Percentiles rank a stretch among this genome's conserved stretches.
These are phyloP conservation scores for Pseudocheirus occidentalis DNA, from an alignment of 2,797 vertebrate genomes.

Conservation along the genomic window DNA sequence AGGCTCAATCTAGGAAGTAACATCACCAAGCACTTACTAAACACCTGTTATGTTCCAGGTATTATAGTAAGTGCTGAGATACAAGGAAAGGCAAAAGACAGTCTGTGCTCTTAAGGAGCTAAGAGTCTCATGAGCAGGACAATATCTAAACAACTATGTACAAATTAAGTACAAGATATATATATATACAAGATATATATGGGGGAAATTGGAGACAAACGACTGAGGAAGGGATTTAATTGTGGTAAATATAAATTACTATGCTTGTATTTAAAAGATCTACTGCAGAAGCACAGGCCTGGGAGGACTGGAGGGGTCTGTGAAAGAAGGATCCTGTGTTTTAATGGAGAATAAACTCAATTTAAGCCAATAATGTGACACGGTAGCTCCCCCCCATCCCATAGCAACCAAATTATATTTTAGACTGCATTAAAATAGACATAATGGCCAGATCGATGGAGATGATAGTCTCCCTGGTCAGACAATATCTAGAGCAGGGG, in stretches of 20 bases:
- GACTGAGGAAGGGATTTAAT: background rate
- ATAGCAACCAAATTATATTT: background rate
- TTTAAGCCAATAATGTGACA: background rate
- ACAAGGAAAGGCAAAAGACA: background rate
- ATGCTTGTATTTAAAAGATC: background rate
- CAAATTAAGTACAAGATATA: background rate
- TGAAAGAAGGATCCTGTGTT: background rate
- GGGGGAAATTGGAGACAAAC: background rate
- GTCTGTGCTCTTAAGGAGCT: background rate
- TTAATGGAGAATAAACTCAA: background rate
- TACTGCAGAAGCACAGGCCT: background rate
- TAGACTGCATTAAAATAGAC: background rate
- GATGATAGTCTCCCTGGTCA: background rate
- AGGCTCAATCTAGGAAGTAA: background rate
- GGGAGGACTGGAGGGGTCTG: background rate
- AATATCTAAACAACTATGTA: background rate
- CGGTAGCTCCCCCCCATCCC: background rate
- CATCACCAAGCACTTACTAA: background rate
- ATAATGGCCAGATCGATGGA: background rate
- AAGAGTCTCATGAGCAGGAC: background rate
- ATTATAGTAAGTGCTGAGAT: background rate
- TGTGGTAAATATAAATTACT: background rate
- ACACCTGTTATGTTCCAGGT: background rate
- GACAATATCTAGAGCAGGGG: background rate
- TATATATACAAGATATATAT: background rate